phyloP scores from a whole-genome alignment of 2,113 vertebrate species.

The Myiozetetes cayanensis region DNA sequence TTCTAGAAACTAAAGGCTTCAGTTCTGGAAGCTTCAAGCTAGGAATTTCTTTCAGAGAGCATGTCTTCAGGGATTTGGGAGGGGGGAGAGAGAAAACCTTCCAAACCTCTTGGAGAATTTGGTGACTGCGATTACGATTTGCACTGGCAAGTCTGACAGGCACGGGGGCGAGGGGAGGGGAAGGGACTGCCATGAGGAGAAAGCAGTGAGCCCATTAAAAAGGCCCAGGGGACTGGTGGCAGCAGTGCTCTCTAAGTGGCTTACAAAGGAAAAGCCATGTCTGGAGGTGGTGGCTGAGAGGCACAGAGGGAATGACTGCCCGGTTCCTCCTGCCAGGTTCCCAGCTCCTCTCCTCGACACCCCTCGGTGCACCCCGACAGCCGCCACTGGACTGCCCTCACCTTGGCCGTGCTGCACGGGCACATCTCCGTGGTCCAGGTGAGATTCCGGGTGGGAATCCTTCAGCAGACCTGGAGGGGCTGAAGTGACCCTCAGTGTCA shows the following conservation, averaged over 20 bases:
- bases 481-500: accelerated
- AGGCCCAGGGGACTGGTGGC: background rate
- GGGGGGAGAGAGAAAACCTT: background rate
- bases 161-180: background rate
- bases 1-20: background rate
- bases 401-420: conserved; percentile 90
- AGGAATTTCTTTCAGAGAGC: background rate
- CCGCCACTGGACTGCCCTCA: conserved; percentile 92
- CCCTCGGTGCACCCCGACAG: conserved; percentile 96
- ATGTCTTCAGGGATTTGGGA: background rate
- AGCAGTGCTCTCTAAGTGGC: background rate
- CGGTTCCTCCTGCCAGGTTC: conserved; percentile 78
- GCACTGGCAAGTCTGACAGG: background rate
- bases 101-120: background rate
- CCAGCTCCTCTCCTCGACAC: conserved; percentile 81
- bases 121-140: background rate
- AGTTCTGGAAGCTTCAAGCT: background rate
- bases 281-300: background rate
- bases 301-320: background rate
- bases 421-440: conserved; percentile 98
- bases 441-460: background rate
- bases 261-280: background rate
- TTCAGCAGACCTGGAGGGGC: background rate
- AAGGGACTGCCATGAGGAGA: background rate
- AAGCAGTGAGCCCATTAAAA: background rate